Conservation (phyloP, 2,797 vertebrate species). For the Clarias pachynema region DNA sequence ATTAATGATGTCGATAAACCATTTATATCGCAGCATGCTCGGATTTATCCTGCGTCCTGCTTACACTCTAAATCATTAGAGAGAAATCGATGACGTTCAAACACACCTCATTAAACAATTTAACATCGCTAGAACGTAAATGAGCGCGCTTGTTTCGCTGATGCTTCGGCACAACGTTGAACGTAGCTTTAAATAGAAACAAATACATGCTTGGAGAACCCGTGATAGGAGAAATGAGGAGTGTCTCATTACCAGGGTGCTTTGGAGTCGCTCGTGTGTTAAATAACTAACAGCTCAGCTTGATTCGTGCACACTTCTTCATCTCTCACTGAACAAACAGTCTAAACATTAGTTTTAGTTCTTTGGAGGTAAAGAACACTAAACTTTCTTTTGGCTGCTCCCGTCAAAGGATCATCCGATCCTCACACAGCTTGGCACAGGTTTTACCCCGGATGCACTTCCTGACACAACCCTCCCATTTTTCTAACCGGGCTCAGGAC, state of each 20-base stretch:
- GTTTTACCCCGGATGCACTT: too few species aligned
- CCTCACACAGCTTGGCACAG: too few species aligned
- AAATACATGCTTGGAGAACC: not conserved
- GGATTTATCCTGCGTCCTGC: not conserved
- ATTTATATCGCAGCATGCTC: not conserved
- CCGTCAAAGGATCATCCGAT: too few species aligned
- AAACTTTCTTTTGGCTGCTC: too few species aligned
- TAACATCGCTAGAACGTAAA: not conserved
- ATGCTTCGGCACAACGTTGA: not conserved
- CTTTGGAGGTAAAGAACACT: too few species aligned
- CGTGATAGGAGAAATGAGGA: not conserved
- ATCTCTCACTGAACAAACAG: too few species aligned
- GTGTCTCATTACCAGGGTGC: not conserved
- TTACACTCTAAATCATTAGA: constrained; percentile 13
- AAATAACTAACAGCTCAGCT: too few species aligned
- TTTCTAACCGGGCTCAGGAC: too few species aligned
- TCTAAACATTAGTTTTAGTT: too few species aligned
- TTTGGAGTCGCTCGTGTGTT: not conserved
- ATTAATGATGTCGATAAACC: not conserved
- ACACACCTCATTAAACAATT: not conserved
- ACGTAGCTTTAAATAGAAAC: not conserved
- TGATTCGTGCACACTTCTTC: too few species aligned
- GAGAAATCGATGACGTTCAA: not conserved
- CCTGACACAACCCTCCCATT: too few species aligned
- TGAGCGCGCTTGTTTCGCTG: not conserved